Percentiles rank a stretch among this genome's conserved stretches.
Conservation (phyloP, 2,797 vertebrate species). For the Champsocephalus esox region DNA sequence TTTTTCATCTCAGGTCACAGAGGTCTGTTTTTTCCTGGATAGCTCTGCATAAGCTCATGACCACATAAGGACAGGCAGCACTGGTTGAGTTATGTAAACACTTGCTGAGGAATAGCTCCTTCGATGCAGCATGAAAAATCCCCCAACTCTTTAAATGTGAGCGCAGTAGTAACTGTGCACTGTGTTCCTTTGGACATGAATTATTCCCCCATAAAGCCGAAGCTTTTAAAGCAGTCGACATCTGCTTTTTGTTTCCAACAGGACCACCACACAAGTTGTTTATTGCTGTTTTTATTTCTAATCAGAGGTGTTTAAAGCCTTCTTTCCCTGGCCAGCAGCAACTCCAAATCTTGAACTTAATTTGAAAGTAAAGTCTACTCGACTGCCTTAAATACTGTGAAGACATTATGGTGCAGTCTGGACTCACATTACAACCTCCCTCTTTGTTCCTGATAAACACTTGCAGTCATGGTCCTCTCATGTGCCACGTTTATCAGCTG, state of each 20-base stretch:
- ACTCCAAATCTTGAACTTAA: constrained; percentile 37
- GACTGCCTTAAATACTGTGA: constrained; percentile 12
- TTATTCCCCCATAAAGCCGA: constrained; percentile 17
- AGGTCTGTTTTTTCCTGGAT: constrained; percentile 74
- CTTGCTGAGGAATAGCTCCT: constrained; percentile 69
- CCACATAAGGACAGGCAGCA: constrained; percentile 86
- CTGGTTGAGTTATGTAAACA: constrained; percentile 81
- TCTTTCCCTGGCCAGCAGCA: constrained; percentile 11
- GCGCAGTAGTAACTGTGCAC: constrained; percentile 26
- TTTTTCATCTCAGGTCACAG: constrained; percentile 60
- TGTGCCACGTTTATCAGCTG: constrained; percentile 12
- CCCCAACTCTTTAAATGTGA: constrained; percentile 41
- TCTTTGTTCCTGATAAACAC: constrained; percentile 13
- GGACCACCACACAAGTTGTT: constrained; percentile 40
- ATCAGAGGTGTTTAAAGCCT: constrained; percentile 52
- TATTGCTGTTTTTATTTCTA: constrained; percentile 34
- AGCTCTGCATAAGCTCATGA: constrained; percentile 74
- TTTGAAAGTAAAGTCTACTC: constrained; percentile 22
- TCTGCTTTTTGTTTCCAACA: constrained; percentile 48
- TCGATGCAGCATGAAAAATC: constrained; percentile 56
- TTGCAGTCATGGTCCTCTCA: not conserved
- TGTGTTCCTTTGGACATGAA: constrained; percentile 36
- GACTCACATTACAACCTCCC: not conserved
- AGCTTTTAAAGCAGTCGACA: constrained; percentile 16
- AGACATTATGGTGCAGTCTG: constrained; percentile 12